These are phyloP conservation scores for Dipus sagitta DNA, from an alignment of 2,797 vertebrate genomes.

Conservation along the genomic window DNA sequence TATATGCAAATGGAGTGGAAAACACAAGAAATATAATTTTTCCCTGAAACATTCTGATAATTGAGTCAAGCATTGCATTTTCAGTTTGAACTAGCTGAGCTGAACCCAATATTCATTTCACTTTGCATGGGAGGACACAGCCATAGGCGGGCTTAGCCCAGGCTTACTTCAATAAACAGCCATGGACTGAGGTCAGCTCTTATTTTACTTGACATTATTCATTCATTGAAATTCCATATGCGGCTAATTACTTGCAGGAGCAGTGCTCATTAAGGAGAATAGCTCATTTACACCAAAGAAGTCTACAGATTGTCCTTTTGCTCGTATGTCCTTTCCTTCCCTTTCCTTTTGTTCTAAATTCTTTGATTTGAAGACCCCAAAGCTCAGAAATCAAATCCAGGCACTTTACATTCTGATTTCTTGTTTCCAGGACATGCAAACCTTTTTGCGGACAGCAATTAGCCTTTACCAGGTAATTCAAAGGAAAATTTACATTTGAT, in stretches of 20 bases:
- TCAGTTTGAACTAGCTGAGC: constrained; percentile 68
- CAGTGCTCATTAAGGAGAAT: constrained; percentile 66
- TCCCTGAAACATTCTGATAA: constrained; percentile 71
- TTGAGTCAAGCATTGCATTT: constrained; percentile 69
- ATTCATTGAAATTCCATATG: constrained; percentile 58
- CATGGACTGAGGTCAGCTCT: constrained; percentile 53
- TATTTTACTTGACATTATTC: constrained; percentile 75
- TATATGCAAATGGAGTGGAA: constrained; percentile 71
- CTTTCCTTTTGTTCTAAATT: not conserved
- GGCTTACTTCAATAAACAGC: constrained; percentile 67
- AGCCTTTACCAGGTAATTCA: constrained; percentile 63
- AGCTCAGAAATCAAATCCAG: constrained; percentile 50
- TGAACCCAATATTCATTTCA: constrained; percentile 22
- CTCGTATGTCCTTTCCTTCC: not conserved
- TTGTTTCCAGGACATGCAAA: constrained; percentile 71
- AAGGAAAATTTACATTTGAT: constrained; percentile 4
- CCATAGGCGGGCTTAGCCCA: not conserved
- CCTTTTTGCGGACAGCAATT: constrained; percentile 47
- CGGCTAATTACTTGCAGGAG: constrained; percentile 74
- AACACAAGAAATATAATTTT: constrained; percentile 75
- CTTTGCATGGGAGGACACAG: constrained; percentile 1
- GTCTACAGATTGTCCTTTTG: not conserved
- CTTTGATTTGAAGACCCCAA: not conserved
- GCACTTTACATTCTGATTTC: constrained; percentile 55
- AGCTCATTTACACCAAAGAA: constrained; percentile 56